phyloP scores from a whole-genome alignment of 2,888 invertebrate species.

The Brachyptera risi region DNA sequence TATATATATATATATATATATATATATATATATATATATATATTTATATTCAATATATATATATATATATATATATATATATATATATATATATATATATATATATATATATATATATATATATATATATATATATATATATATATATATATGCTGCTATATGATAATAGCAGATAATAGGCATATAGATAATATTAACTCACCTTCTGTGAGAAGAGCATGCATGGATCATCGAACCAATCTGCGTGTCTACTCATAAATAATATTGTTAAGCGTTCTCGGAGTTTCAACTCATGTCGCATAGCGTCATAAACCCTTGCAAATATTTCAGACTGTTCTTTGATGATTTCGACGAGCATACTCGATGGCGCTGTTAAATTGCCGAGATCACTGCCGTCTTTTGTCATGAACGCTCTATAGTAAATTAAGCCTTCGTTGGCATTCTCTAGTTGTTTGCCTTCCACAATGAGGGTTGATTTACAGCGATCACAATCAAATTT shows the following conservation, averaged over 20 bases:
- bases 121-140: too few relatives aligned
- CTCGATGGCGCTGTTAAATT: background rate
- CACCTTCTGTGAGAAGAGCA: slow-evolving; percentile 5
- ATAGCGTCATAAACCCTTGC: background rate
- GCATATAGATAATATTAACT: too few relatives aligned
- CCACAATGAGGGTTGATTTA: background rate
- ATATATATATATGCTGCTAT: too few relatives aligned
- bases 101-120: too few relatives aligned
- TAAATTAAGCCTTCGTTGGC: background rate
- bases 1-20: too few relatives aligned
- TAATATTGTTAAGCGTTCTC: background rate
- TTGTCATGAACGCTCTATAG: slow-evolving; percentile 2
- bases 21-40: too few relatives aligned
- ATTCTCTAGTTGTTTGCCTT: background rate
- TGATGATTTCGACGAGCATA: background rate
- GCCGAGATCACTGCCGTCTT: slow-evolving; percentile 1
- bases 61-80: too few relatives aligned
- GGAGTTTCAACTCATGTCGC: background rate
- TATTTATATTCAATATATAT: too few relatives aligned
- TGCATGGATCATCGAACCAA: background rate
- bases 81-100: too few relatives aligned
- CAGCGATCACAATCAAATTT: background rate
- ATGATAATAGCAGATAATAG: too few relatives aligned
- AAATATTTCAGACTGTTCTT: background rate
- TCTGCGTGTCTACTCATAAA: background rate